Evolutionary conservation across 2,113 vertebrate genomes (phyloP).

Genomic region (Cyanoderma ruficeps): DNA sequence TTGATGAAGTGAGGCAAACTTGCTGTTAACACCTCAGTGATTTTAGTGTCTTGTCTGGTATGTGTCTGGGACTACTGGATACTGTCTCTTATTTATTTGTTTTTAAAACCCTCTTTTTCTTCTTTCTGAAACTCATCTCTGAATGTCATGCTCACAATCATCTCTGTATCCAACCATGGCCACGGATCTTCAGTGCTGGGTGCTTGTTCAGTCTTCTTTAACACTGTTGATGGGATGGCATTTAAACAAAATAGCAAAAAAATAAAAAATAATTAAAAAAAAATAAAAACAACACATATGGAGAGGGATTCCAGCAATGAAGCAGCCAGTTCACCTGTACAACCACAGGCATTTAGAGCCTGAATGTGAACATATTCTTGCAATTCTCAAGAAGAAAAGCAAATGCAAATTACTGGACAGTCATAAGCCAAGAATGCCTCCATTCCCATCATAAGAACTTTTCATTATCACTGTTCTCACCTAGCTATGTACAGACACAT

Average conservation of each 20-base stretch:
- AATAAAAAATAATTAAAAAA: conserved; percentile 9
- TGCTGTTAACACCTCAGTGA: conserved; percentile 43
- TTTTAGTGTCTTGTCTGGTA: conserved; percentile 33
- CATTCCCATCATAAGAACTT: not conserved
- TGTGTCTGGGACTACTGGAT: not conserved
- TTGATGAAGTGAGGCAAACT: conserved; percentile 28
- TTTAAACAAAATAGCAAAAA: conserved; percentile 26
- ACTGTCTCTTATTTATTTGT: conserved; percentile 14
- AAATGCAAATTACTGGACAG: not conserved
- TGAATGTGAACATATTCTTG: not conserved
- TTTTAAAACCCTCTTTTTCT: conserved; percentile 6
- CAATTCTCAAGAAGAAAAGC: not conserved
- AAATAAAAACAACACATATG: not conserved
- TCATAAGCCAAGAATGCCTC: not conserved
- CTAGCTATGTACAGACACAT: not conserved
- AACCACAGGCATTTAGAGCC: not conserved
- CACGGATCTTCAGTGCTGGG: not conserved
- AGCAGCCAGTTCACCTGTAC: not conserved
- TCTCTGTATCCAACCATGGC: conserved; percentile 9
- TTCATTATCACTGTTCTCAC: not conserved
- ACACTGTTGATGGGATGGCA: conserved; percentile 25
- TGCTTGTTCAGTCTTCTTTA: conserved; percentile 44
- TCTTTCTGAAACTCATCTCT: conserved; percentile 57
- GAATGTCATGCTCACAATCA: conserved; percentile 41
- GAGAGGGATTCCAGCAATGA: not conserved